Evolutionary conservation across 2,888 invertebrate genomes (phyloP).

Genomic region (Amphipyra tragopoginis): DNA sequence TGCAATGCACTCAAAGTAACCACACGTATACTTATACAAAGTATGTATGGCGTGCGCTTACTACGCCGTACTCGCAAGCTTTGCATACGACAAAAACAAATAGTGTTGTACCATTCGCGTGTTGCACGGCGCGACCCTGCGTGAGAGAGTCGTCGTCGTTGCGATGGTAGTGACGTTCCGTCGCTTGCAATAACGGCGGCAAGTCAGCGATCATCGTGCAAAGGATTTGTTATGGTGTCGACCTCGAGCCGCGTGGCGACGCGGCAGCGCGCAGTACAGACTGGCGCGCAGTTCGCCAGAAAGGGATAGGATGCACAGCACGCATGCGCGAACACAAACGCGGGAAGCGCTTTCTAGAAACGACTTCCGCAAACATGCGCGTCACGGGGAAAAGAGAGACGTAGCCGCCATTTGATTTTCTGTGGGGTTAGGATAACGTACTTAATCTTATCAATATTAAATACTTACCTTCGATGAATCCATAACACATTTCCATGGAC

Average conservation of each 20-base stretch:
- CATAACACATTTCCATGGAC: neutral
- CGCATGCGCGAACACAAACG: slow-evolving; percentile 84
- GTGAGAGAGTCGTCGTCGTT: slow-evolving; percentile 52
- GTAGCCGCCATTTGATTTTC: slow-evolving; percentile 47
- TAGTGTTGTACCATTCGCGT: slow-evolving; percentile 74
- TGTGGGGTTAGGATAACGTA: slow-evolving; percentile 24
- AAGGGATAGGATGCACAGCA: slow-evolving; percentile 71
- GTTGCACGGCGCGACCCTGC: slow-evolving; percentile 61
- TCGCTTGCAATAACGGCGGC: slow-evolving; percentile 67
- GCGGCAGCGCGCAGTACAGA: slow-evolving; percentile 75
- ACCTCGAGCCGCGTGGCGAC: slow-evolving; percentile 63
- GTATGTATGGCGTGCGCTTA: slow-evolving; percentile 54
- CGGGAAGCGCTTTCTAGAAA: slow-evolving; percentile 86
- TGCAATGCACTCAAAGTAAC: slow-evolving; percentile 44
- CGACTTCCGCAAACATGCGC: slow-evolving; percentile 70
- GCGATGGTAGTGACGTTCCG: slow-evolving; percentile 68
- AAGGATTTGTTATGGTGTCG: slow-evolving; percentile 64
- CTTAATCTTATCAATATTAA: slow-evolving; percentile 16
- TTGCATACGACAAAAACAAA: slow-evolving; percentile 71
- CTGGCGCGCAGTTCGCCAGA: slow-evolving; percentile 83
- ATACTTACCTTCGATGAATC: neutral
- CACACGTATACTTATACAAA: slow-evolving; percentile 40
- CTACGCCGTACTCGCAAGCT: slow-evolving; percentile 68
- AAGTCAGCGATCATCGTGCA: slow-evolving; percentile 82
- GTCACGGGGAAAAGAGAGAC: slow-evolving; percentile 53